Conservation (phyloP, 2,113 vertebrate species). For the Abramis brama region DNA sequence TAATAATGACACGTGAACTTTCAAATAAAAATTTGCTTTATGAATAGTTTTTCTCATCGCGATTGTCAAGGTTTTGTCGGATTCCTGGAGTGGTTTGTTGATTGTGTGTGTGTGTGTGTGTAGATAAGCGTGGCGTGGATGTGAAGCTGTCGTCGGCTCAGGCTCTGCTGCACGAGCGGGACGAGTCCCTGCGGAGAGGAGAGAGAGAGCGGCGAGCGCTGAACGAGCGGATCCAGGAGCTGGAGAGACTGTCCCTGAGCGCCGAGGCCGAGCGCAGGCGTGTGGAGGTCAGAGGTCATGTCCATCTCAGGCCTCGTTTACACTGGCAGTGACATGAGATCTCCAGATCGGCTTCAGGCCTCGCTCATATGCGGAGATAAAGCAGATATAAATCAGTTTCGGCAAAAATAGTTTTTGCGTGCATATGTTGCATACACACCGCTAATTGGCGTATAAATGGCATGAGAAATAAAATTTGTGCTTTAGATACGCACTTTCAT, state of each 20-base stretch:
- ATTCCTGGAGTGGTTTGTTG: background rate
- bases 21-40: background rate
- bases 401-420: no score
- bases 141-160: slow-evolving; percentile 79
- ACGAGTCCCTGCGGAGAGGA: slow-evolving; percentile 77
- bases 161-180: slow-evolving; percentile 80
- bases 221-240: slow-evolving; percentile 74
- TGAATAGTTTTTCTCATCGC: no score
- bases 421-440: no score
- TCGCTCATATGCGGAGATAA: no score
- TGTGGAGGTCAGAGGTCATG: slow-evolving; percentile 73
- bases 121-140: slow-evolving; percentile 76
- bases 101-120: background rate
- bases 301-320: no score
- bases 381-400: no score
- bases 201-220: slow-evolving; percentile 80
- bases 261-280: slow-evolving; percentile 75
- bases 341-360: no score
- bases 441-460: no score
- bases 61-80: no score
- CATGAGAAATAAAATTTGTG: no score
- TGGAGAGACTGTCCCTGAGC: slow-evolving; percentile 80
- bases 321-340: no score
- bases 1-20: background rate
- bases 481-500: no score